Evolutionary conservation across 2,113 vertebrate species (phyloP).

Genomic region (Lanius ludovicianus): DNA sequence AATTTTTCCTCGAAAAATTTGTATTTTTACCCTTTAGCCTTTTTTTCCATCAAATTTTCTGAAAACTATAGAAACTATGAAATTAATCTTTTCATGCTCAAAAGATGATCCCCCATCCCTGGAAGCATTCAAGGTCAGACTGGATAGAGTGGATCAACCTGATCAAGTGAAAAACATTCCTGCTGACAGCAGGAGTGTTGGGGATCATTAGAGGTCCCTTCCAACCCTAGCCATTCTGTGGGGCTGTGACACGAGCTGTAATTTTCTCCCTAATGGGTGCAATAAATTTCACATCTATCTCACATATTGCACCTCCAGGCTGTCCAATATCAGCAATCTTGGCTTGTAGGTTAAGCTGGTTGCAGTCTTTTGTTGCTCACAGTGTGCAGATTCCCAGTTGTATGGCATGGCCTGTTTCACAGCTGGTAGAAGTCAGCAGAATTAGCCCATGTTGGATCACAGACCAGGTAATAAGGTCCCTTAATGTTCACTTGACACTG

Average conservation of each 20-base stretch:
- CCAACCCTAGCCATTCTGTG: rapidly evolving
- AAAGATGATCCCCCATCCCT: not conserved
- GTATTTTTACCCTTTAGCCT: not conserved
- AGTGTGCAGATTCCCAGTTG: not conserved
- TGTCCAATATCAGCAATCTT: rapidly evolving
- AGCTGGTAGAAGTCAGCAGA: not conserved
- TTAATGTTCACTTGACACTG: not conserved
- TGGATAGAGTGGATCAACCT: not conserved
- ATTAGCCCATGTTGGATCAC: not conserved
- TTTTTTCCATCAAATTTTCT: not conserved
- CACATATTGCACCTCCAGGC: not conserved
- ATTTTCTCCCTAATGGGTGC: not conserved
- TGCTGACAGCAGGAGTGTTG: not conserved
- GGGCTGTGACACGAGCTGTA: not conserved
- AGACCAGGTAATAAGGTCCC: not conserved
- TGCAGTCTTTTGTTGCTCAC: not conserved
- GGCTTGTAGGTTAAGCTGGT: not conserved
- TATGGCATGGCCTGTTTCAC: not conserved
- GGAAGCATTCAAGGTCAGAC: not conserved
- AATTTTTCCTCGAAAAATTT: not conserved
- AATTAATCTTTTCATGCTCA: not conserved
- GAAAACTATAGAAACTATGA: not conserved
- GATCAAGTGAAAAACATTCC: not conserved
- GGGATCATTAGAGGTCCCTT: not conserved
- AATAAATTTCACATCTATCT: not conserved